phyloP scores from a whole-genome alignment of 1,140 invertebrate genomes.

The Brachionus angularis region DNA sequence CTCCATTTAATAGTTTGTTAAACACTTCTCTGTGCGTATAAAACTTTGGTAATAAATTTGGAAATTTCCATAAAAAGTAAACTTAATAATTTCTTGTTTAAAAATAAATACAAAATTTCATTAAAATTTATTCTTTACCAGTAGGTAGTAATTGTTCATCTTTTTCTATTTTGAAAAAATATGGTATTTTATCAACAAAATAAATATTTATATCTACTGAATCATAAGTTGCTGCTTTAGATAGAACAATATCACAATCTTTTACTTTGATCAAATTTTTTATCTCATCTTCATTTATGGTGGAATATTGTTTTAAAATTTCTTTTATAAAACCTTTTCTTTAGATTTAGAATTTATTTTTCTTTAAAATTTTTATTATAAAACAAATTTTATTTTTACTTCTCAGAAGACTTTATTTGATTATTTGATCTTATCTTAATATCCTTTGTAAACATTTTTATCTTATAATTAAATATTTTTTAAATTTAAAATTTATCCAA shows the following conservation, averaged over 20 bases:
- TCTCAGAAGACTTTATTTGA: slow-evolving; percentile 36
- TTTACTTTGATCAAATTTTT: slow-evolving; percentile 12
- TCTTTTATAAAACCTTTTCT: slow-evolving; percentile 41
- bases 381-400: neutral
- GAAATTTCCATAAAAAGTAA: slow-evolving; percentile 43
- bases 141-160: slow-evolving; percentile 18
- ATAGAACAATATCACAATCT: slow-evolving; percentile 11
- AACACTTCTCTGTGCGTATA: slow-evolving; percentile 30
- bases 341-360: neutral
- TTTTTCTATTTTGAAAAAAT: slow-evolving; percentile 42
- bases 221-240: slow-evolving; percentile 32
- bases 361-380: neutral
- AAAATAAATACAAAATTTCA: slow-evolving; percentile 1
- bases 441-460: slow-evolving; percentile 21
- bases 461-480: neutral
- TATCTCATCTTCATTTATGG: slow-evolving; percentile 4
- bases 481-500: slow-evolving; percentile 3
- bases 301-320: slow-evolving; percentile 10
- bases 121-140: slow-evolving; percentile 1
- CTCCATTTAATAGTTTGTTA: slow-evolving; percentile 28
- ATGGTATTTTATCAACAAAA: slow-evolving; percentile 37
- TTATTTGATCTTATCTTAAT: slow-evolving; percentile 37
- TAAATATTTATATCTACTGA: slow-evolving; percentile 18
- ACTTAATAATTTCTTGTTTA: neutral
- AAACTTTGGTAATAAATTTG: slow-evolving; percentile 26